A percentile compares a stretch with the other conserved stretches of the same genome.
Conservation (phyloP, 2,113 vertebrate species). For the Eonycteris spelaea region DNA sequence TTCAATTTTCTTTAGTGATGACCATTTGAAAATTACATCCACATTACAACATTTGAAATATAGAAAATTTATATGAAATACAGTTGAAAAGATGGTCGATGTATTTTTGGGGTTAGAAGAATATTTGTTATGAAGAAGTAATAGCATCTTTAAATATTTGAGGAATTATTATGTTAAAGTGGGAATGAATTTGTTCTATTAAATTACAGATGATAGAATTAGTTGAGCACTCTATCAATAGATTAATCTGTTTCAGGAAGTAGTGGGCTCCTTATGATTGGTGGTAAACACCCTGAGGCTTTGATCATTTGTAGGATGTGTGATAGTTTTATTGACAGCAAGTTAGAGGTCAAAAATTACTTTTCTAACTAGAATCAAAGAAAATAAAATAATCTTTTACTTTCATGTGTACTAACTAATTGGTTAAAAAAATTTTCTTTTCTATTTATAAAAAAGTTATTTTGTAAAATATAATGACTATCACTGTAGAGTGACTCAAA, state of each 20-base stretch:
- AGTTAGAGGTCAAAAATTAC: neutral
- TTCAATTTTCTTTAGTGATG: neutral
- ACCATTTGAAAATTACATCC: neutral
- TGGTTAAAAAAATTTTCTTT: neutral
- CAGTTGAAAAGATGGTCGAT: neutral
- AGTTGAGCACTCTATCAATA: neutral
- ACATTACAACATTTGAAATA: neutral
- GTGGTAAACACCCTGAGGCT: neutral
- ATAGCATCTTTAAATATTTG: neutral
- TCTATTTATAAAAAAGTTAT: neutral
- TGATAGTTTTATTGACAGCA: neutral
- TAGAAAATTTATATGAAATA: neutral
- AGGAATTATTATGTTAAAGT: neutral
- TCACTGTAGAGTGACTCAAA: neutral
- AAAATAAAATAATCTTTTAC: neutral
- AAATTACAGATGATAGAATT: neutral
- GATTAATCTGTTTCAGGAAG: neutral
- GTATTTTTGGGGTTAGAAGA: neutral
- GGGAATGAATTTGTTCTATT: neutral
- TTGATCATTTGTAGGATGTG: neutral
- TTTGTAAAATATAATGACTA: constrained; percentile 29
- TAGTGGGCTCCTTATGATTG: neutral
- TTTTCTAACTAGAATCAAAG: neutral
- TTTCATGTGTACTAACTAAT: neutral
- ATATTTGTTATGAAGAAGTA: neutral